Evolutionary conservation across 2,113 vertebrate species (phyloP).

Genomic region (Tringa solitaria): DNA sequence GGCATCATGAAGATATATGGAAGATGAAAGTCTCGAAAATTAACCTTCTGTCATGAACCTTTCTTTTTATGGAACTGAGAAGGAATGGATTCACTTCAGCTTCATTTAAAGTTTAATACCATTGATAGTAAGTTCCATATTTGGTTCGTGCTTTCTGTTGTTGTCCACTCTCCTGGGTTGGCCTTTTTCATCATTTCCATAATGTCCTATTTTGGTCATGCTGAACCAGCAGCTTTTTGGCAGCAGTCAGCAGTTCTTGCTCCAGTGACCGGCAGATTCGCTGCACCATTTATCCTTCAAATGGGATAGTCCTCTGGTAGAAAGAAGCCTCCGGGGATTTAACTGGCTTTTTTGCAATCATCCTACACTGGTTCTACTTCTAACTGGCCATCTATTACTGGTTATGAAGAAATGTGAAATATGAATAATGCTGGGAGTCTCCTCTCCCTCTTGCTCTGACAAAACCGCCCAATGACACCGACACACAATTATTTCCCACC

Average conservation of each 20-base stretch:
- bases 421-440: not conserved
- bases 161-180: not conserved
- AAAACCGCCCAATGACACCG: not conserved
- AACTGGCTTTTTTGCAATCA: not conserved
- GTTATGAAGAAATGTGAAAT: not conserved
- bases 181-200: conserved; percentile 52
- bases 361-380: not conserved
- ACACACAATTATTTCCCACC: not conserved
- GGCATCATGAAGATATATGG: not conserved
- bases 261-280: conserved; percentile 29
- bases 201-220: conserved; percentile 62
- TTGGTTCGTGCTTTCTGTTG: conserved; percentile 12
- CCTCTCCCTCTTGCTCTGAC: not conserved
- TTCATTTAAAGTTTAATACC: not conserved
- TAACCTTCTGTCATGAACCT: not conserved
- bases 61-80: not conserved
- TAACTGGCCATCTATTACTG: not conserved
- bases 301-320: not conserved
- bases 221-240: conserved; percentile 63
- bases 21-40: not conserved
- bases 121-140: not conserved
- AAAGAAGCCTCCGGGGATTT: not conserved
- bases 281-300: conserved; percentile 29
- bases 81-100: not conserved
- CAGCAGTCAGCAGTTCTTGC: conserved; percentile 48